Evolutionary conservation across 2,797 vertebrate genomes (phyloP).

Genomic region (Aselliscus stoliczkanus): DNA sequence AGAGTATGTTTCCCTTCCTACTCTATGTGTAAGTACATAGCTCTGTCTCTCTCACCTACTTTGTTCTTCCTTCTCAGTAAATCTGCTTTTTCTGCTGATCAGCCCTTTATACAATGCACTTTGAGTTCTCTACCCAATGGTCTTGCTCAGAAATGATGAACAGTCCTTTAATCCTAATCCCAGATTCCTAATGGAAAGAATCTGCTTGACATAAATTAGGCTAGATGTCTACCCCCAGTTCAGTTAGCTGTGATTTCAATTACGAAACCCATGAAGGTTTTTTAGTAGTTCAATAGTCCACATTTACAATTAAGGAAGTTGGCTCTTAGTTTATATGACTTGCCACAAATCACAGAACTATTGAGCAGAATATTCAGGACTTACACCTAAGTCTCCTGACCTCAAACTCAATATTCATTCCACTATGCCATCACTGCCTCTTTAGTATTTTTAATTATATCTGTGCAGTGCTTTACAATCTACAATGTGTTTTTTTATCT

Average conservation of each 20-base stretch:
- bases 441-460: background rate
- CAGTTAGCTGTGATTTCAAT: background rate
- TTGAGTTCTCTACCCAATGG: background rate
- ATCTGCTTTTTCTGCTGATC: background rate
- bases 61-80: background rate
- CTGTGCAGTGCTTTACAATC: background rate
- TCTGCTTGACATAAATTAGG: background rate
- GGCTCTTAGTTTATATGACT: background rate
- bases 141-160: background rate
- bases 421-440: background rate
- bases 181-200: background rate
- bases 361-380: background rate
- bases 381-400: background rate
- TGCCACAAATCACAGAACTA: background rate
- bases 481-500: background rate
- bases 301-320: background rate
- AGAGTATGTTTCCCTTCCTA: background rate
- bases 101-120: background rate
- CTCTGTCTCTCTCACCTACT: background rate
- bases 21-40: background rate
- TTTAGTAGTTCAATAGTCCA: background rate
- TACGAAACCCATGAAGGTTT: background rate
- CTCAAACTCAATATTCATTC: background rate
- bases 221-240: background rate
- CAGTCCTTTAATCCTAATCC: background rate